Conservation (phyloP, 1,140 invertebrate species). For the Drosophila obscura region DNA sequence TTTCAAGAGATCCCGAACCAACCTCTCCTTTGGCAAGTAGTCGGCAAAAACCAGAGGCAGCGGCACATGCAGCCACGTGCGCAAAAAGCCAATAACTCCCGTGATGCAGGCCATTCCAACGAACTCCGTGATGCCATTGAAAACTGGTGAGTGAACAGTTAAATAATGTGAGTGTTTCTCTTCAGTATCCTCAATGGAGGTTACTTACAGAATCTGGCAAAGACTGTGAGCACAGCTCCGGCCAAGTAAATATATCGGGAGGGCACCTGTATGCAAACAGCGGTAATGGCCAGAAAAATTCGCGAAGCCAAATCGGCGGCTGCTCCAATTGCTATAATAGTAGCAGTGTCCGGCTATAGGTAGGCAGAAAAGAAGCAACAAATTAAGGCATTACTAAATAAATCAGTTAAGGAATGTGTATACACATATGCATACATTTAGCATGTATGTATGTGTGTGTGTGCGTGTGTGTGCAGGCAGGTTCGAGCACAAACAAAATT, state of each 20-base stretch:
- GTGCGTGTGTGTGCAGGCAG: no score
- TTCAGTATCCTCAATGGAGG: no score
- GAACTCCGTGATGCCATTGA: slow-evolving; percentile 70
- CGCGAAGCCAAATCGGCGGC: slow-evolving; percentile 85
- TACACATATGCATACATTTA: no score
- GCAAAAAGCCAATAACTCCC: slow-evolving; percentile 85
- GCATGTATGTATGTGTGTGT: no score
- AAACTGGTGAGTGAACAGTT: slow-evolving; percentile 31
- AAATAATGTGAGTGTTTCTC: background rate
- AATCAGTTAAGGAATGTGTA: background rate
- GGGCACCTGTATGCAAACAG: slow-evolving; percentile 84
- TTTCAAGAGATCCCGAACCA: background rate
- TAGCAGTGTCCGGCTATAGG: slow-evolving; percentile 84
- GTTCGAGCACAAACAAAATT: no score
- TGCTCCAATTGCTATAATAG: slow-evolving; percentile 85
- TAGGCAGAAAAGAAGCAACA: background rate
- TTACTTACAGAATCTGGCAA: slow-evolving; percentile 85
- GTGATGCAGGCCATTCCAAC: slow-evolving; percentile 84
- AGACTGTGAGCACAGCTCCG: slow-evolving; percentile 84
- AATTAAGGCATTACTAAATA: background rate
- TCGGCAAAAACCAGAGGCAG: slow-evolving; percentile 87
- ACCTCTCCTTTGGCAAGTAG: slow-evolving; percentile 86
- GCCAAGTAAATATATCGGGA: slow-evolving; percentile 85
- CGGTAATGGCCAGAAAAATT: slow-evolving; percentile 84
- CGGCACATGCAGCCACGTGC: slow-evolving; percentile 85